Base-by-base conservation (phyloP, 2,888 invertebrate genomes). In the Drosophila vallismaia region DNA sequence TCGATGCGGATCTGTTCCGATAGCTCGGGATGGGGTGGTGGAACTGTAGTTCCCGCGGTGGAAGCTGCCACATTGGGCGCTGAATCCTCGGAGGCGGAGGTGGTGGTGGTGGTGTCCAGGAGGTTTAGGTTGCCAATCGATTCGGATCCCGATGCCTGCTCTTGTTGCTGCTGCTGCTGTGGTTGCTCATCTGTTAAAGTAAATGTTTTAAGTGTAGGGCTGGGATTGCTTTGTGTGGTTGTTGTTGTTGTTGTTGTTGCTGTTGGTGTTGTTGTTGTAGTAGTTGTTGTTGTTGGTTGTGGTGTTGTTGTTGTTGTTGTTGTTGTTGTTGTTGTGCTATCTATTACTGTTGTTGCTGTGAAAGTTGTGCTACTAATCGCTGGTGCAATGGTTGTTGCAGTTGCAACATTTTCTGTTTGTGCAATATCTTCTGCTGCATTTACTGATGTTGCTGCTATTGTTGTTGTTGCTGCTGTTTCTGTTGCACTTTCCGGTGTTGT, bases 151-250 rank as follows among this genome's bases (percentile, higher is more conserved):
- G 71, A 12, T 58, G 54, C 33, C 46, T 57, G 51, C 1, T 60
- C 52, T 19, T 54, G 45, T 44, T 60, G 40, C 28, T 59, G 12
- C 19, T 68, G 45, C 19, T 58, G 33, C 46, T 64, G 54, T 31
- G 44, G 46, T 67, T 74, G 72, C 74, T 89, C 89, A 89, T 90
- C 89, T 90, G 89, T 82, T 77, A 82, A 84, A 86, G 84, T 84
- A 90, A 84, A 89, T 87, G 74, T 52, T 80, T 79, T 88, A 77
- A 82, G 68, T 78, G 74, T 76, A 78, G 76, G 44, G 56, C 78
- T 80, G 79, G 81, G 77, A 80, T 72, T 49, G 71, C 55, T 73
- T 46, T 50, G 66, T 64, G 74, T 53, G 53, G 71, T 69, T 69
- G 64, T 54, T 64, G 49, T 52, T 62, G 63, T 36, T 59, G 71